Base-by-base conservation (phyloP, 2,797 vertebrate genomes). In the Crossoptilon crossoptilon region DNA sequence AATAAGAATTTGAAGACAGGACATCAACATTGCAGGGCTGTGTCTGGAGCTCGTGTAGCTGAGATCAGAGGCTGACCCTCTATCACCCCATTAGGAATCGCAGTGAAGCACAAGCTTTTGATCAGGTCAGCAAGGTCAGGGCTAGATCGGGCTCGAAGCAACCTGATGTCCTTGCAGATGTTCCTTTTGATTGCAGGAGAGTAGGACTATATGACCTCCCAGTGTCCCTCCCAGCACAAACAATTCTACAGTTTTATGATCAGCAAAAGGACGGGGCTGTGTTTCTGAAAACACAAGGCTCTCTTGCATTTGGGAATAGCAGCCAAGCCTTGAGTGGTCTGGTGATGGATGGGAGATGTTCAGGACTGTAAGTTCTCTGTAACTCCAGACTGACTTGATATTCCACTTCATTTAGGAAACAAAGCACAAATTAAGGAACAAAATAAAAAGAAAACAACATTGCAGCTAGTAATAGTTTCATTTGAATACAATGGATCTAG, bases 401-500 rank as follows among this genome's bases (percentile, higher is more conserved):
- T 78, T 90, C 76, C 70, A 37, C 13, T 67, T 51, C 35, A 85
- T 48, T 91, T 84, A 78, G 60, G 68, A 95, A 95, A 93, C 53
- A 94, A 78, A 56, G 43, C 11, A 92, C 37, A 88, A 91, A 84
- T 23, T 10, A 71, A 72, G 78, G 91, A 95, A 83, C 27, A 62
- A 59, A 86, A 58, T 41, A 78, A 84, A 82, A 89, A 72, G 22
- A 80, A 62, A 85, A 56, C 21, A 92, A 64, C 37, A 71, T 33
- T 66, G 60, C 41, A 67, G 83, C 43, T 78, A 87, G 92, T 33
- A 92, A 86, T 81, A 75, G 82, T 18, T 58, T 81, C 0, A 4
- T 88, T 88, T 91, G 41, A 46, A 93, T 97, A 90, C n/a, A 73
- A 90, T 37, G 68, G 37, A 71, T 66, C 60, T 58, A 62, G 44